These are phyloP conservation scores for Gymnarchus niloticus DNA, from an alignment of 2,113 vertebrate genomes.

Conservation along the genomic window DNA sequence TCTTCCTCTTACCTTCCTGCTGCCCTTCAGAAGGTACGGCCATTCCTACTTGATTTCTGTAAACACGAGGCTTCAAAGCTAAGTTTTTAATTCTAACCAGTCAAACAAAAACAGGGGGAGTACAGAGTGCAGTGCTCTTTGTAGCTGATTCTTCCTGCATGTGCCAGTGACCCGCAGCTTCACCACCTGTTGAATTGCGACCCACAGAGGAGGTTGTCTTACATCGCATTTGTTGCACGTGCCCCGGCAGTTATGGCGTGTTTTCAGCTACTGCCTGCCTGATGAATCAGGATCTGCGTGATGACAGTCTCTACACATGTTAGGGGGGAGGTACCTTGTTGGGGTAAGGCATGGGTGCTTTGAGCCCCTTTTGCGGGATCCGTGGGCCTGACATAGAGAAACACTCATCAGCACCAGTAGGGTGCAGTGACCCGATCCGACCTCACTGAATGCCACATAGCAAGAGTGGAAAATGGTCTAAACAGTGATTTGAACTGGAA, in stretches of 20 bases:
- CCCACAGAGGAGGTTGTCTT: not conserved
- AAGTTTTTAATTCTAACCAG: not conserved
- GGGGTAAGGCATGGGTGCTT: not conserved
- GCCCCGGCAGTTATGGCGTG: not conserved
- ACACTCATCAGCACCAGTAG: not conserved
- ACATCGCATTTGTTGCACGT: not conserved
- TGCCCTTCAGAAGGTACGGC: not conserved
- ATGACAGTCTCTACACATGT: not conserved
- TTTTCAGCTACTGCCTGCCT: not conserved
- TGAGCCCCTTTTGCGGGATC: not conserved
- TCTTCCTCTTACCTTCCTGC: not conserved
- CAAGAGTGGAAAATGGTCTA: not conserved
- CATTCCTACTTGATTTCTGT: not conserved
- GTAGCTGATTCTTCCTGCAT: not conserved
- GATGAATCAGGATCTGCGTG: not conserved
- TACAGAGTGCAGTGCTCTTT: not conserved
- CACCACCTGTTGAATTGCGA: not conserved
- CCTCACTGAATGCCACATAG: not conserved
- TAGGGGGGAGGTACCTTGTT: not conserved
- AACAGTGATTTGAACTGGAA: not conserved
- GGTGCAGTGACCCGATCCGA: not conserved
- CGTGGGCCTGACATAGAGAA: not conserved
- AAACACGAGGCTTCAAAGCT: not conserved
- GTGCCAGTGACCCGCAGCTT: not conserved
- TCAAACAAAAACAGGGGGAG: no score